These are phyloP conservation scores for Sinotaia quadrata DNA, from an alignment of 2,888 invertebrate species.

Conservation along the genomic window DNA sequence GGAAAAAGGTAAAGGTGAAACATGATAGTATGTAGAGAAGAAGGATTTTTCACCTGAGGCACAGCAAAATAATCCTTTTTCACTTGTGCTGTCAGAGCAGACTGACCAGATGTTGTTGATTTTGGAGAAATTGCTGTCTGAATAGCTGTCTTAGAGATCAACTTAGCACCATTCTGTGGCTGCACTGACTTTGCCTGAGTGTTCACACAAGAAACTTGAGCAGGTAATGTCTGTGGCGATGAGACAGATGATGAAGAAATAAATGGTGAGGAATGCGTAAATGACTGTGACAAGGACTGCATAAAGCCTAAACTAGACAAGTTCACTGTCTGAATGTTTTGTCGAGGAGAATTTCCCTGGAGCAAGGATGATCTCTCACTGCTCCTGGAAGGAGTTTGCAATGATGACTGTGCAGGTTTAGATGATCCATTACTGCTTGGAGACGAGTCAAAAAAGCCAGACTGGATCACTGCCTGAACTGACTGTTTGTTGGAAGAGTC, in stretches of 20 bases:
- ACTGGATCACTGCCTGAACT: not conserved
- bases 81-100: not conserved
- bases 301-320: constrained; percentile 1
- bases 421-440: not conserved
- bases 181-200: not conserved
- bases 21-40: too few species aligned
- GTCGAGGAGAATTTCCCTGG: not conserved
- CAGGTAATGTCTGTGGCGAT: not conserved
- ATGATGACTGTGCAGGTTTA: not conserved
- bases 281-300: not conserved
- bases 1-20: too few species aligned
- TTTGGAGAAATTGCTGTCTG: not conserved
- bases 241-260: not conserved
- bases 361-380: not conserved
- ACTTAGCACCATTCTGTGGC: not conserved
- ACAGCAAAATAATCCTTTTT: constrained; percentile 51
- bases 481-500: constrained; percentile 17
- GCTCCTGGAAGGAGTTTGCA: not conserved
- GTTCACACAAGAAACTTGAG: not conserved
- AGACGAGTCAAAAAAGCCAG: not conserved
- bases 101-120: not conserved
- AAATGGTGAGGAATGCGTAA: not conserved
- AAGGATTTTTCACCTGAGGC: constrained; percentile 40
- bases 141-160: not conserved
- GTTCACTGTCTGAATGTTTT: constrained; percentile 15